Base-by-base conservation (phyloP, 2,888 invertebrate genomes). In the Sinopyrophorus schimmeli region DNA sequence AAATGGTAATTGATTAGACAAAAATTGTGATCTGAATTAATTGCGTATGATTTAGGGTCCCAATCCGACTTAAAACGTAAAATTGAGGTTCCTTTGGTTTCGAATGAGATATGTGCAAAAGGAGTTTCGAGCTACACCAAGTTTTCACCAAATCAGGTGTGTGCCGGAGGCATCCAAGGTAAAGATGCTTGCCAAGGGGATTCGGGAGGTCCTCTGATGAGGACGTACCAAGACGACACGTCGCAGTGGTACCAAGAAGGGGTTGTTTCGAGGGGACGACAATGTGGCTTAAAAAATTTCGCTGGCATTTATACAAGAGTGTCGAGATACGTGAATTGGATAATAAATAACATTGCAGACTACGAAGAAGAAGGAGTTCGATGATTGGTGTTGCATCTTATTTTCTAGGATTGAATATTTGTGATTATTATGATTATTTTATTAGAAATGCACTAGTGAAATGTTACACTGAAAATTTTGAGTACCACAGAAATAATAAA, bases 241-340 rank as follows among this genome's bases (percentile, higher is more conserved):
- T 38, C 40, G 1, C 51, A 51, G 12, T 51, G 51, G 51, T 51
- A 47, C 15, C 51, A 53, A 34, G 47, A 47, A 86, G 87, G 87
- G 23, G 86, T 90, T 58, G 91, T 91, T 0, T 90, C 89, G 0
- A 90, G 90, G 89, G 91, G 91, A 5, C 87, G 89, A 0, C 87
- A 87, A 1, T 87, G 87, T 63, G 87, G 85, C 0, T 73, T 85
- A 53, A 82, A 83, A 4, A 85, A 86, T 0, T 86, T 84, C 62
- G 86, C 87, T 0, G 87, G 86, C 1, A 86, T 87, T 3, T 87
- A 87, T 63, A 87, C 87, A 0, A 75, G 86, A 54, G 84, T 87
- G n/a, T 76, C 83, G 0, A 76, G 80, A 59, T 87, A 86, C 64
- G 69, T 86, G 3, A 84, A 84, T 38, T 91, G 91, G 91, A 78